Conservation (phyloP, 2,113 vertebrate genomes). For the Platichthys stellatus region DNA sequence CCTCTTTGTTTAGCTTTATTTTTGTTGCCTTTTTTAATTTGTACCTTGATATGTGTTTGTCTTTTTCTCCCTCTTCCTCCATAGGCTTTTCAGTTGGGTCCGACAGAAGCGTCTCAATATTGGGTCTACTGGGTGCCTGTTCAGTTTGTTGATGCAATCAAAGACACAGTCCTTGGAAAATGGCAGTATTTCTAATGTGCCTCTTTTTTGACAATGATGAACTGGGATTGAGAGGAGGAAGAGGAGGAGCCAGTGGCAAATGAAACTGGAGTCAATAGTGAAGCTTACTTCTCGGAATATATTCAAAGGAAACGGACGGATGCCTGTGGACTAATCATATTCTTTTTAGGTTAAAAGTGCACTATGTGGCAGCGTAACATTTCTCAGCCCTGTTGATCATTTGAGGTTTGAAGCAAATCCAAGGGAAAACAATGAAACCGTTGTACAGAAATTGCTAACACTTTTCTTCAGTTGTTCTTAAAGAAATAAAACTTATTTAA, state of each 20-base stretch:
- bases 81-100: conserved; percentile 98
- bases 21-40: not conserved
- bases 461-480: conserved; percentile 85
- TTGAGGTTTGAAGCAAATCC: conserved; percentile 79
- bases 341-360: conserved; percentile 81
- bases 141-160: conserved; percentile 99
- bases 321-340: conserved; percentile 78
- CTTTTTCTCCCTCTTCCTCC: conserved; percentile 30
- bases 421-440: conserved; percentile 80
- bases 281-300: conserved; percentile 72
- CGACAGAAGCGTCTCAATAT: conserved; percentile 99
- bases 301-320: conserved; percentile 77
- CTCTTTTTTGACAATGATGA: conserved; percentile 93
- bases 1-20: no score
- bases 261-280: conserved; percentile 78
- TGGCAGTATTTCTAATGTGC: conserved; percentile 99
- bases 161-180: conserved; percentile 99
- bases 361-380: conserved; percentile 80
- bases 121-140: conserved; percentile 99
- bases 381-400: conserved; percentile 79
- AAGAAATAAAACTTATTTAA: conserved; percentile 89
- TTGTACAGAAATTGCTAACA: conserved; percentile 87
- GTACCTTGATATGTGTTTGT: not conserved
- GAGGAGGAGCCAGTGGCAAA: conserved; percentile 76
- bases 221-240: conserved; percentile 78